Conservation (phyloP, 2,113 vertebrate genomes). For the Protomyctophum bolini region DNA sequence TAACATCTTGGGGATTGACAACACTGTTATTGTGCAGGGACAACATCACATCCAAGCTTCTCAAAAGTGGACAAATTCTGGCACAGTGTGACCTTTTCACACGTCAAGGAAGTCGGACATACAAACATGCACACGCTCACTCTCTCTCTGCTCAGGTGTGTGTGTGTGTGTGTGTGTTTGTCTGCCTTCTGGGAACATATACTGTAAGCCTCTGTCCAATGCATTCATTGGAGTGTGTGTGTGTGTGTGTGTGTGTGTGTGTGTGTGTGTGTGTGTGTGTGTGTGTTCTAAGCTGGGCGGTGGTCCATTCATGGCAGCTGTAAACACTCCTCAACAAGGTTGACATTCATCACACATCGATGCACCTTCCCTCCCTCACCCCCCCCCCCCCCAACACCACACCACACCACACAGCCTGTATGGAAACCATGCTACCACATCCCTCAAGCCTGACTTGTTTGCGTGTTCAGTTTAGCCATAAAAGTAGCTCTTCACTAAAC, state of each 20-base stretch:
- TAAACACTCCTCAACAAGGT: slow-evolving; percentile 8
- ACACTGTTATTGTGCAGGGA: background rate
- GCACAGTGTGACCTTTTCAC: too few relatives aligned
- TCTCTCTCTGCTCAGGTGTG: background rate
- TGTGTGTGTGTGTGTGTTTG: background rate
- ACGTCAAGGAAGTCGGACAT: background rate
- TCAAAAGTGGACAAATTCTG: too few relatives aligned
- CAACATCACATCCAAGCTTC: too few relatives aligned
- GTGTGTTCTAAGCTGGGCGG: slow-evolving; percentile 2
- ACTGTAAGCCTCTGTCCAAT: background rate
- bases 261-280: slow-evolving; percentile 18
- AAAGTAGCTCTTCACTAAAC: too few relatives aligned
- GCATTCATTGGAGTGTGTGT: too few relatives aligned
- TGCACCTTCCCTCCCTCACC: background rate
- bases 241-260: slow-evolving; percentile 3
- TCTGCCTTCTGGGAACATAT: background rate
- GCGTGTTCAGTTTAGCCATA: too few relatives aligned
- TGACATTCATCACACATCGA: slow-evolving; percentile 5
- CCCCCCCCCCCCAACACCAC: too few relatives aligned
- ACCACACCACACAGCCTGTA: background rate
- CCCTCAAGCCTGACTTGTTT: too few relatives aligned
- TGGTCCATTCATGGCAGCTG: background rate
- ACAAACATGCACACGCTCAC: background rate
- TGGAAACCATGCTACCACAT: background rate
- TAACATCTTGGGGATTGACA: too few relatives aligned